Evolutionary conservation across 2,888 invertebrate genomes (phyloP), one percentile per base, ranked within the genome.

Genomic region (Agrochola macilenta): DNA sequence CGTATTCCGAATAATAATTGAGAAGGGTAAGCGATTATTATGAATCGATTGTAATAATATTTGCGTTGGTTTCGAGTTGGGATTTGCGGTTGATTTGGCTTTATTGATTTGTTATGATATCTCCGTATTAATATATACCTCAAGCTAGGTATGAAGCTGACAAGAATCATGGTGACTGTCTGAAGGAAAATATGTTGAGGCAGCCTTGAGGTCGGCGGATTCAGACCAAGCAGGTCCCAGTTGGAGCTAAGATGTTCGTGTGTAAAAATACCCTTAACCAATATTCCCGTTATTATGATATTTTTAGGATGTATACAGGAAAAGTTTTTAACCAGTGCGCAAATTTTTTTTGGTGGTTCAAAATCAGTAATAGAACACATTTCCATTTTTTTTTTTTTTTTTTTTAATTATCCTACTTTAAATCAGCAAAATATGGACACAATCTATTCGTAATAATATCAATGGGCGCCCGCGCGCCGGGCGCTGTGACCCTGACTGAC

Each of bases 1-100:
- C 84, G 89, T 76, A 79, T 74, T 75, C 76, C 35, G 88, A 89
- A 89, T 89, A 73, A 82, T 72, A 87, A 84, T 76, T 65, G 76
- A 83, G 83, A 73, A 69, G 58, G 76, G 71, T 75, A 74, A 77
- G 63, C 78, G 84, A 86, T 85, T 84, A 84, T 79, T 84, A 78
- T 73, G 72, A 78, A 88, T 85, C 73, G 81, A 79, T 78, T 87
- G 77, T 76, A 54, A 82, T 86, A 78, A 81, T 75, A 77, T 81
- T 86, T 64, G 78, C 81, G 65, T 77, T 74, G 70, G 69, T 46
- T 80, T 80, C 64, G n/a, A 43, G 7, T 69, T 26, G 26, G 61
- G 65, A 72, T 79, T 74, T 69, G 46, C 23, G 57, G 64, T 85
- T 74, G 35, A 78, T 85, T 81, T 69, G 52, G n/a, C 23, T 76